These are phyloP conservation scores for Atlantisia rogersi DNA, from an alignment of 2,113 vertebrate genomes.

Conservation along the genomic window DNA sequence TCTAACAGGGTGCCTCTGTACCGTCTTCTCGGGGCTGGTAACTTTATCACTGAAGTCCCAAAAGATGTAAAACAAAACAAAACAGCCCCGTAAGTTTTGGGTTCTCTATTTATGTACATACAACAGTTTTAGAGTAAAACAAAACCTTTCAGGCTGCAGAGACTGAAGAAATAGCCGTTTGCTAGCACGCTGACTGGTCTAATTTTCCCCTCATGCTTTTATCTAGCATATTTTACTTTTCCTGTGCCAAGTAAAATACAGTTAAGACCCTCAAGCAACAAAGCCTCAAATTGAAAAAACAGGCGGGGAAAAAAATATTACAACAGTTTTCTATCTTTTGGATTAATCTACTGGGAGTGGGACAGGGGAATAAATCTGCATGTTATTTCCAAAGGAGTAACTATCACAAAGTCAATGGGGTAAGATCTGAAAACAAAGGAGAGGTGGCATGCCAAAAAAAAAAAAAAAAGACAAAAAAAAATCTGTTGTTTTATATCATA, in stretches of 20 bases:
- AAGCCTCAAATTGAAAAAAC: conserved; percentile 3
- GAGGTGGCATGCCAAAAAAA: not conserved
- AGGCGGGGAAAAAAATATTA: not conserved
- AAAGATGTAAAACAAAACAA: not conserved
- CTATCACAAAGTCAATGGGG: not conserved
- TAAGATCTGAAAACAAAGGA: not conserved
- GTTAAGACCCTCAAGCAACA: conserved; percentile 53
- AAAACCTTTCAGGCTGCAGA: conserved; percentile 37
- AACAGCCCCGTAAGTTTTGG: not conserved
- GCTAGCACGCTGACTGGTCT: conserved; percentile 41
- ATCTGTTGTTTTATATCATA: not conserved
- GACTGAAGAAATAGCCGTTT: conserved; percentile 44
- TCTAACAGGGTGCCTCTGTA: accelerated
- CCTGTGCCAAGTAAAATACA: conserved; percentile 62
- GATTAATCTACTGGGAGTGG: not conserved
- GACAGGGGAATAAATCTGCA: conserved; percentile 15
- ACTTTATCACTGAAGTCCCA: not conserved
- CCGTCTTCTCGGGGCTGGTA: not conserved
- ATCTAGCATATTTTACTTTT: conserved; percentile 50
- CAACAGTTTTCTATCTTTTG: conserved; percentile 35
- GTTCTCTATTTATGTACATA: not conserved
- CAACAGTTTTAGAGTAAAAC: conserved; percentile 27
- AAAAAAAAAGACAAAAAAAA: not conserved
- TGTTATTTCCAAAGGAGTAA: not conserved
- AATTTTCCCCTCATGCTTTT: conserved; percentile 44